Evolutionary conservation across 1,140 invertebrate species (phyloP), one percentile per base, ranked within the genome.

Genomic region (Delia radicum): DNA sequence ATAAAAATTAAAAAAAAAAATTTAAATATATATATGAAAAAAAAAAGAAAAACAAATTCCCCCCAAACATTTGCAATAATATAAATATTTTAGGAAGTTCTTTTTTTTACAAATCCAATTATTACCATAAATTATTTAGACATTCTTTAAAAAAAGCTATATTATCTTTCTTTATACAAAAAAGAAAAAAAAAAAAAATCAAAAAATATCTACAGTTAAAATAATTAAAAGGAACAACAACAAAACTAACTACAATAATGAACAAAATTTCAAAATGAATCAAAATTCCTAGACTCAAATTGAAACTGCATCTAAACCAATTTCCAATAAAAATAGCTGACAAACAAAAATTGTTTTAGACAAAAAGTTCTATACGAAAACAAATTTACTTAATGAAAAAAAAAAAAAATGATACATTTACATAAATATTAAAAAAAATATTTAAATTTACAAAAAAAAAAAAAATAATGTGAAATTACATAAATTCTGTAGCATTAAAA

Each of bases 1-100:
- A 76, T 73, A 67, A 73, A 73, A 62, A 77, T 75, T 28, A 18
- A 18, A 55, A 74, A 26, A 74, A 61, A 10, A 55, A 74, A 74
- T 24, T 13, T 62, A 74, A 37, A 24, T 21, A 69, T 37, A 62
- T 21, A 69, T 37, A 62, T 62, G 2, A 42, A 72, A 46, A 42
- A 21, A 73, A 28, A 29, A 15, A n/a, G 28, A 65, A 65, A 73
- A 42, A 61, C 37, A 33, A 74, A 74, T 74, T 62, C 29, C 31
- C 46, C 29, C 29, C 37, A 55, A 18, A 74, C 26, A 29, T 48
- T 48, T 62, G 55, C 48, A 74, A 74, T 65, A 62, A 65, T 24
- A 74, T 62, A 42, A 62, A 65, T 24, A 28, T 61, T 61, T 61
- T 33, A 74, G 28, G 55, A 74, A 61, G 21, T 62, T 24, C 15